A percentile compares a stretch with the other conserved stretches of the same genome.
phyloP scores from a whole-genome alignment of 2,888 invertebrate genomes.

The Noctua janthina region DNA sequence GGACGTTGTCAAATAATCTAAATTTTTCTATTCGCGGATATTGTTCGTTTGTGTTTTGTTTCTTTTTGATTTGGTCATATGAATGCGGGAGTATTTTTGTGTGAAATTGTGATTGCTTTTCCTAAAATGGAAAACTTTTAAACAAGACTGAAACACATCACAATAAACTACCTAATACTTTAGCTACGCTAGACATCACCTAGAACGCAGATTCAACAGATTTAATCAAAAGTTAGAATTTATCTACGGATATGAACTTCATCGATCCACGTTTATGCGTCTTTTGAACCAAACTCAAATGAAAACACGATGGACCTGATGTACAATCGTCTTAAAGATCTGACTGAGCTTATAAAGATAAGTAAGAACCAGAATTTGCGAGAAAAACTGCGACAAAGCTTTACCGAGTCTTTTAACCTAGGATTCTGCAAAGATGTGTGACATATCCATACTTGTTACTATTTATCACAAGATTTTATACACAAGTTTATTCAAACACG shows the following conservation, averaged over 20 bases:
- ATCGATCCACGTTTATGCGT: not conserved
- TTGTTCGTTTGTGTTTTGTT: conserved; percentile 45
- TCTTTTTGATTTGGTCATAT: conserved; percentile 25
- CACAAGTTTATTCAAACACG: conserved; percentile 53
- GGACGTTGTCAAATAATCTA: conserved; percentile 55
- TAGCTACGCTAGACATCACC: not conserved
- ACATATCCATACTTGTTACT: conserved; percentile 27
- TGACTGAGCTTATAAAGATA: conserved; percentile 30
- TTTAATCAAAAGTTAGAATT: conserved; percentile 46
- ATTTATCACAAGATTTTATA: conserved; percentile 34
- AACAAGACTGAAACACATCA: not conserved
- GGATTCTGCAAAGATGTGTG: not conserved
- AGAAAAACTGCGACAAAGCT: conserved; percentile 16
- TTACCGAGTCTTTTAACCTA: conserved; percentile 33
- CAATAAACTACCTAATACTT: not conserved
- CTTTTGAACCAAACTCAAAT: conserved; percentile 20
- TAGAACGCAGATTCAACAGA: conserved; percentile 8
- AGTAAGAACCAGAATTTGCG: conserved; percentile 21
- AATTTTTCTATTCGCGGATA: conserved; percentile 45
- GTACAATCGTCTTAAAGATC: conserved; percentile 13
- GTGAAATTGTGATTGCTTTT: conserved; percentile 19
- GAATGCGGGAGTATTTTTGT: not conserved
- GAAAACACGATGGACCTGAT: conserved; percentile 9
- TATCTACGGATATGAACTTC: conserved; percentile 15
- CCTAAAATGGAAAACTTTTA: not conserved